phyloP scores from a whole-genome alignment of 2,113 vertebrate genomes.

The Hymenochirus boettgeri region DNA sequence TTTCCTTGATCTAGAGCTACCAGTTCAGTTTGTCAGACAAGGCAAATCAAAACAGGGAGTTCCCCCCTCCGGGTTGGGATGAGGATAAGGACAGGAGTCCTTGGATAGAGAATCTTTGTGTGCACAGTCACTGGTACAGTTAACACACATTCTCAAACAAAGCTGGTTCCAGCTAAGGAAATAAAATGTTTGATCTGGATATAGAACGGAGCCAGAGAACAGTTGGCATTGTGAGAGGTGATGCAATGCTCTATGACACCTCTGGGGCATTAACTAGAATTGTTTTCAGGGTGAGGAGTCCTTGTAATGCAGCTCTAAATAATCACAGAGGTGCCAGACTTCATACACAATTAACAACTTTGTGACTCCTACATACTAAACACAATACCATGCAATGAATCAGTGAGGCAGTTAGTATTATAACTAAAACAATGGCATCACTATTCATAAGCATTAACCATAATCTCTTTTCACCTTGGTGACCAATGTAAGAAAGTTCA shows the following conservation, averaged over 20 bases:
- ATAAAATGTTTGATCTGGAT: slow-evolving; percentile 32
- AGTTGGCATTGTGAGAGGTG: slow-evolving; percentile 13
- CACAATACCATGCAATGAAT: too few relatives aligned
- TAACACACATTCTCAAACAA: slow-evolving; percentile 17
- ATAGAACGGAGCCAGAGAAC: slow-evolving; percentile 13
- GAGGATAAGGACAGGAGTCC: slow-evolving; percentile 11
- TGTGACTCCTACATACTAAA: neutral
- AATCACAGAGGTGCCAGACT: slow-evolving; percentile 5
- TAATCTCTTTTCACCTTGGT: too few relatives aligned
- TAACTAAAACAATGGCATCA: too few relatives aligned
- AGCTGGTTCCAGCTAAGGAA: slow-evolving; percentile 21
- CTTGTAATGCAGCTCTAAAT: neutral
- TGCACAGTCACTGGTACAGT: slow-evolving; percentile 16
- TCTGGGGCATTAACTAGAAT: slow-evolving; percentile 18
- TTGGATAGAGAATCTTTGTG: slow-evolving; percentile 12
- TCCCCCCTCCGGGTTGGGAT: slow-evolving; percentile 29
- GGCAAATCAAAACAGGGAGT: slow-evolving; percentile 19
- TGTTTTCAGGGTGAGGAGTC: slow-evolving; percentile 6
- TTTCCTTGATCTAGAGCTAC: slow-evolving; percentile 10
- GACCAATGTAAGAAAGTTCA: too few relatives aligned
- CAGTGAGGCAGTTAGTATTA: too few relatives aligned
- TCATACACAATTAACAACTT: neutral
- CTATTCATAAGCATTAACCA: too few relatives aligned
- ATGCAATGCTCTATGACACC: slow-evolving; percentile 19
- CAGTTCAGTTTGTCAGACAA: slow-evolving; percentile 18